Evolutionary conservation across 1,140 invertebrate species (phyloP), one percentile per base, ranked within the genome.

Genomic region (Papilio polytes): DNA sequence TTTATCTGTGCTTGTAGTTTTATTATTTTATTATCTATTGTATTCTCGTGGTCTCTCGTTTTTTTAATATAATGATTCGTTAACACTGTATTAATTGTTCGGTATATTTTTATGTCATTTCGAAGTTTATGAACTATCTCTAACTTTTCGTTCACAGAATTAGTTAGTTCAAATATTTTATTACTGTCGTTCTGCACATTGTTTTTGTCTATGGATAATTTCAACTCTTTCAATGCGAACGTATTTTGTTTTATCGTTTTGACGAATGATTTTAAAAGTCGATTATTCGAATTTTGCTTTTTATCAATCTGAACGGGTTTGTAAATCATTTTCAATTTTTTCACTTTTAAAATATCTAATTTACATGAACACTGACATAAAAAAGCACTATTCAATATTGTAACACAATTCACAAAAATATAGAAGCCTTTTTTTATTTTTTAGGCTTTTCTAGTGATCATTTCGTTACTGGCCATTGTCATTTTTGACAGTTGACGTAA

Each of bases 31-130:
- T 73, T 84, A 70, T 92, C 89, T 41, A 94, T 90, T 13, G 76
- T 88, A 41, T 87, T 92, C 80, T 94, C 94, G 79, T 94, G 91
- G 59, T 93, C 85, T 87, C 85, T 92, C 0, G 91, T 95, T 81
- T 92, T 85, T 84, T 92, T 94, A 59, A 95, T 91, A 26, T 95
- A 94, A 82, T 95, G 91, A 56, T 95, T 94, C 0, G 94, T 95
- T 41, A 95, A 53, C 70, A 95, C 90, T 0, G 94, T 93, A 70
- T 95, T 95, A 36, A 95, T 90, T 0, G 92, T 94, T 88, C 87
- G 88, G 26, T 94, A 95, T 84, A 94, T 94, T 89, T 93, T 95
- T 0, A 95, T 95, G 72, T 95, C 94, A 84, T 91, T 94, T 79
- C 93, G 84, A 56, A 95, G 82, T 86, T 94, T 95, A 72, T 92